Conservation (phyloP, 2,113 vertebrate species). For the Pristiophorus japonicus region DNA sequence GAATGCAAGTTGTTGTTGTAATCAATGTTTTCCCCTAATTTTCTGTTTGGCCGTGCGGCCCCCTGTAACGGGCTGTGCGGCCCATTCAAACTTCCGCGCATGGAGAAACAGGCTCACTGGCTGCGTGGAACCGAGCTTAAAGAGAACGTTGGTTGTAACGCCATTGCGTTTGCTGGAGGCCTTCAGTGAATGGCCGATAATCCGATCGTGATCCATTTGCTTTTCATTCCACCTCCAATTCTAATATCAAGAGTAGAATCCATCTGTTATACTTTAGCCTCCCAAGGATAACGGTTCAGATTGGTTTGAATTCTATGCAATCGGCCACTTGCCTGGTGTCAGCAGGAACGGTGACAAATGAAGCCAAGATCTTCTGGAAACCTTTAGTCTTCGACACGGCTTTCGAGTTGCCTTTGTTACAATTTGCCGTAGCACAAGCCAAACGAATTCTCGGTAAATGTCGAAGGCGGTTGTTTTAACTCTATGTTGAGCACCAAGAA, state of each 20-base stretch:
- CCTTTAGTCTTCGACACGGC: too few relatives aligned
- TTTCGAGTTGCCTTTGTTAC: background rate
- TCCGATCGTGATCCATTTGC: background rate
- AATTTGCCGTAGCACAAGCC: background rate
- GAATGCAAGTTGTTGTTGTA: too few relatives aligned
- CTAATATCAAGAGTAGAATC: background rate
- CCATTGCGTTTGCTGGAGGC: background rate
- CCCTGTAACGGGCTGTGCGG: too few relatives aligned
- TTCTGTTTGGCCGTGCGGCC: too few relatives aligned
- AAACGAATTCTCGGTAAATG: background rate
- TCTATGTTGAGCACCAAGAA: background rate
- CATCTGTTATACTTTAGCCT: background rate
- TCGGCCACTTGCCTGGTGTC: background rate
- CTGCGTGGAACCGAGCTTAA: too few relatives aligned
- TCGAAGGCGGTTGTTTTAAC: background rate
- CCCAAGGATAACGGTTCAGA: background rate
- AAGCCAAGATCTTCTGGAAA: background rate
- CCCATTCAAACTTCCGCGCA: too few relatives aligned
- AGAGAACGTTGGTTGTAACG: too few relatives aligned
- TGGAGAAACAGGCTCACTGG: too few relatives aligned
- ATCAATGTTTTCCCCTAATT: too few relatives aligned
- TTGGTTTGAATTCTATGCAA: background rate
- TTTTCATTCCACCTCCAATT: background rate
- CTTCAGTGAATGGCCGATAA: background rate
- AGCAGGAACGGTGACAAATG: background rate